Evolutionary conservation across 1,140 invertebrate genomes (phyloP).

Genomic region (Mactra quadrangularis): DNA sequence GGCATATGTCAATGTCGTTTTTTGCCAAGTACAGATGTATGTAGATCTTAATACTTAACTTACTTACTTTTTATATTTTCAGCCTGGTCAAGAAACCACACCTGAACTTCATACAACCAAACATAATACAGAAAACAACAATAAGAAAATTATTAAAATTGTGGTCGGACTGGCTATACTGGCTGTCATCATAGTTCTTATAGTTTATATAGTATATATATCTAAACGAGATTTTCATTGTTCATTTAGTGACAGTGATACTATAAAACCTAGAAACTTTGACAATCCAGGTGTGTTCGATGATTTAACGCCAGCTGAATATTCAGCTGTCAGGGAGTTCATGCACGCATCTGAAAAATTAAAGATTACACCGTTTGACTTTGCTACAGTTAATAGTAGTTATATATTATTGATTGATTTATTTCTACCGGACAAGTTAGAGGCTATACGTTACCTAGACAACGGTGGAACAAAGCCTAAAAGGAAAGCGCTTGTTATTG

Average conservation of each 20-base stretch:
- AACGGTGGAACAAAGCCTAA: constrained; percentile 9
- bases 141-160: not conserved
- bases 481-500: constrained; percentile 17
- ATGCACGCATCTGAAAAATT: constrained; percentile 8
- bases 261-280: constrained; percentile 32
- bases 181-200: not conserved
- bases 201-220: not conserved
- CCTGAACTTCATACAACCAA: no score
- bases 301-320: constrained; percentile 47
- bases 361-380: constrained; percentile 3
- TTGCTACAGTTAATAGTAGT: constrained; percentile 36
- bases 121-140: not conserved
- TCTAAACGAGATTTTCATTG: not conserved
- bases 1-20: no score
- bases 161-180: not conserved
- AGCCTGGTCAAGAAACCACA: no score
- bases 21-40: no score
- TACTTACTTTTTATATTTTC: no score
- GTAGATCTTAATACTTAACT: no score
- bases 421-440: constrained; percentile 16
- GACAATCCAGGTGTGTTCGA: constrained; percentile 50
- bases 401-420: constrained; percentile 51
- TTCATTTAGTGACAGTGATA: not conserved
- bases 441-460: constrained; percentile 35
- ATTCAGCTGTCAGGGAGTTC: constrained; percentile 12